Evolutionary conservation across 2,113 vertebrate species (phyloP).

Genomic region (Sylvia atricapilla): DNA sequence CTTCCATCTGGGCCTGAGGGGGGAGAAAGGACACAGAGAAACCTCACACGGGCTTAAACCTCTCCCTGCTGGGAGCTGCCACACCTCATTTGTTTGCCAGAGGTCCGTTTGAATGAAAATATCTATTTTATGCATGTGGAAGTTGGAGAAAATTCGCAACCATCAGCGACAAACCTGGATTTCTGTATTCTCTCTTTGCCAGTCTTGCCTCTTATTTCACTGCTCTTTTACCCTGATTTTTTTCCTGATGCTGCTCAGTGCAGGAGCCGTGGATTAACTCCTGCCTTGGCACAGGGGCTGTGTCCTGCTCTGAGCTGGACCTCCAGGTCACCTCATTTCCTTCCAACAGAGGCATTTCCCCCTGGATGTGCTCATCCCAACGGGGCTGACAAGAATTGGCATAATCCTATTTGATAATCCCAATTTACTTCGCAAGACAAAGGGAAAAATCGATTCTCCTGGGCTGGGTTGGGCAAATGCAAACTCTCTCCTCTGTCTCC

Average conservation of each 20-base stretch:
- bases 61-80: not conserved
- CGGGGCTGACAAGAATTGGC: not conserved
- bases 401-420: not conserved
- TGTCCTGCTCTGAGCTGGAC: not conserved
- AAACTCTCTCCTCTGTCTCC: not conserved
- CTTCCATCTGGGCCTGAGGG: slow-evolving; percentile 69
- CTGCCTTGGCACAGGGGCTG: not conserved
- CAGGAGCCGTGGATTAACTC: not conserved
- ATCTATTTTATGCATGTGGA: accelerated
- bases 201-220: not conserved
- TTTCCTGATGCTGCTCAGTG: not conserved
- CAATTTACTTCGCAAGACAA: not conserved
- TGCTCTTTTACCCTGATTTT: not conserved
- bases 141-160: not conserved
- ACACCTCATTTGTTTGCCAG: not conserved
- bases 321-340: not conserved
- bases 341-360: not conserved
- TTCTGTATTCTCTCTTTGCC: not conserved
- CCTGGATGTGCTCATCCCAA: not conserved
- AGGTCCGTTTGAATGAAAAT: accelerated
- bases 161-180: not conserved
- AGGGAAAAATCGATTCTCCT: not conserved
- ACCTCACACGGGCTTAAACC: not conserved
- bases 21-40: not conserved
- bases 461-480: not conserved